Base-by-base conservation (phyloP, 2,113 vertebrate genomes). In the Nestor notabilis region DNA sequence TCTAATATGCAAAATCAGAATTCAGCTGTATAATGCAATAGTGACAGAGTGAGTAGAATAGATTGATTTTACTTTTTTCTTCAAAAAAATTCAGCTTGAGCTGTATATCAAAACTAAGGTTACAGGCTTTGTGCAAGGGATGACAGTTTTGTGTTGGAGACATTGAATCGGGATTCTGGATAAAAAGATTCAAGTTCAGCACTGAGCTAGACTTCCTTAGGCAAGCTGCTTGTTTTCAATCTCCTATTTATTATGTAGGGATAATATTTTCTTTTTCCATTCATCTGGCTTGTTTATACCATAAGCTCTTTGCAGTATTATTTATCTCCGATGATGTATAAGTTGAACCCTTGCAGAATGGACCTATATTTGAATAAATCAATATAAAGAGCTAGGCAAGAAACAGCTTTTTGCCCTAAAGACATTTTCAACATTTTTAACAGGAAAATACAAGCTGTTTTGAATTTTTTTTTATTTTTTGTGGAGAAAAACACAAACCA, bases 321-420 rank as follows among this genome's bases (percentile, higher is more conserved):
- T 96, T 93, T 96, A 87, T 95, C 84, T 97, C 41, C 44, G 83
- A 46, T 76, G 84, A 90, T 85, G 46, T 82, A 61, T 78, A 95
- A 79, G 83, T 89, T 83, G 77, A 93, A 56, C 41, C 49, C 63
- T 58, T 69, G 65, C 55, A 80, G 63, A 95, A 91, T 17, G 12
- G 56, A 75, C 89, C 41, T 95, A 89, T 72, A 85, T 96, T 91
- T 94, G 64, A 96, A 96, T 95, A 92, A 96, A 94, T 96, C 88
- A 90, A 88, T 92, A 95, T 6, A 4, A 94, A 90, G 92, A 69
- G 61, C 44, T 72, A 64, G 41, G 27, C 18, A 6, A 95, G 66
- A 92, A 95, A 85, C 39, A 83, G 66, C 39, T 92, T 97, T 92
- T 82, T 93, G 61, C 70, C 85, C 66, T 83, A 24, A 94, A 97